These are phyloP conservation scores for Scortum barcoo DNA, from an alignment of 2,113 vertebrate genomes.

Conservation along the genomic window DNA sequence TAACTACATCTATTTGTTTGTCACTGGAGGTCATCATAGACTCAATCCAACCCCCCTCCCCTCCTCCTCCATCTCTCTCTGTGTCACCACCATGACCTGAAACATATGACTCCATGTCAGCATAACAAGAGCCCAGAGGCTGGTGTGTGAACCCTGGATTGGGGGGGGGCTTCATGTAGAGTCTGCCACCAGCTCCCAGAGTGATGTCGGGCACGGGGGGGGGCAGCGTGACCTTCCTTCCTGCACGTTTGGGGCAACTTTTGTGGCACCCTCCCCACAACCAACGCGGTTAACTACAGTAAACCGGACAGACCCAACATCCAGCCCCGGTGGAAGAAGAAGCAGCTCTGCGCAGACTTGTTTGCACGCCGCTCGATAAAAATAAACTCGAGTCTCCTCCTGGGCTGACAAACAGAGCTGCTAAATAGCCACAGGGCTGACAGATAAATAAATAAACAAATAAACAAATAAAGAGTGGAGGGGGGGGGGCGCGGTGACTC, in stretches of 20 bases:
- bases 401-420: slow-evolving; percentile 6
- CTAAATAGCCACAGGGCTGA: slow-evolving; percentile 5
- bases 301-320: too few relatives aligned
- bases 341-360: slow-evolving; percentile 33
- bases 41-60: background rate
- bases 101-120: slow-evolving; percentile 43
- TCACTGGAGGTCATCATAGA: slow-evolving; percentile 11
- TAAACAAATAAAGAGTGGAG: too few relatives aligned
- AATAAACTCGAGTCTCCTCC: slow-evolving; percentile 35
- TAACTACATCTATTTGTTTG: slow-evolving; percentile 9
- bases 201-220: slow-evolving; percentile 64
- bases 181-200: slow-evolving; percentile 40
- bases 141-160: slow-evolving; percentile 30
- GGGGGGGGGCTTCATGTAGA: slow-evolving; percentile 36
- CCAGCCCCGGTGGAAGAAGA: background rate
- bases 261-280: too few relatives aligned
- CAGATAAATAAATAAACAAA: too few relatives aligned
- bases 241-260: slow-evolving; percentile 66
- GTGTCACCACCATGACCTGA: slow-evolving; percentile 15
- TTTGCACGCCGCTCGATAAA: slow-evolving; percentile 22
- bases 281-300: too few relatives aligned
- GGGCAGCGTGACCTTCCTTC: slow-evolving; percentile 59
- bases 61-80: too few relatives aligned
- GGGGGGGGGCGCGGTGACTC: slow-evolving; percentile 42
- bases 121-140: slow-evolving; percentile 1